phyloP scores from a whole-genome alignment of 2,797 vertebrate species.

The Trichosurus vulpecula region DNA sequence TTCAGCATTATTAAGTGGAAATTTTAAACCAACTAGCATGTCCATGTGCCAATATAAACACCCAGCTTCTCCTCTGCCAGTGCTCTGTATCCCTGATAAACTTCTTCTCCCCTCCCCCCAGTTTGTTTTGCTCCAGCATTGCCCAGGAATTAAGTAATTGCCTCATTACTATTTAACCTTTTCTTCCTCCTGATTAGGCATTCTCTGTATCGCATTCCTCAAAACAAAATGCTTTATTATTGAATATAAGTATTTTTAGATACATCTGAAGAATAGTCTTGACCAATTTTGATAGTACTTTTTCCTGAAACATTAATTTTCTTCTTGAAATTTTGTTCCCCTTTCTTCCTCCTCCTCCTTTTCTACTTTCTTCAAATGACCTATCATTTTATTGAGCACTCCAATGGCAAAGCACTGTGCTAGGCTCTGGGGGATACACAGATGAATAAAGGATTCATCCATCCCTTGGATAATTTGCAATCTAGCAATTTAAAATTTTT shows the following conservation, averaged over 20 bases:
- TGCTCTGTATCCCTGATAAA: background rate
- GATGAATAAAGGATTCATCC: background rate
- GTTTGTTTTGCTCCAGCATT: background rate
- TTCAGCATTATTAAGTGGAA: conserved; percentile 10
- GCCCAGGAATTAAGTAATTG: background rate
- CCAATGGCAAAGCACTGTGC: background rate
- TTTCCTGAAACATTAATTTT: background rate
- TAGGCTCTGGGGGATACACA: background rate
- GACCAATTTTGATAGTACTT: background rate
- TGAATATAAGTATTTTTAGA: conserved; percentile 2
- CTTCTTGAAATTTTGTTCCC: background rate
- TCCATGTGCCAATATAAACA: conserved; percentile 20
- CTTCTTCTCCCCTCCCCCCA: background rate
- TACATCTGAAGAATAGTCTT: background rate
- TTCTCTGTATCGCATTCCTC: background rate
- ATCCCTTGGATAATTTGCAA: background rate
- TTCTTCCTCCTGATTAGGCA: background rate
- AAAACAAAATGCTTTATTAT: background rate
- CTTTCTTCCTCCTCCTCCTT: background rate
- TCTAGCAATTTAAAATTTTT: background rate
- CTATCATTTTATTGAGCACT: background rate
- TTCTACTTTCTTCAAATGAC: background rate
- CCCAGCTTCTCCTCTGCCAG: background rate
- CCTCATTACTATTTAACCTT: background rate
- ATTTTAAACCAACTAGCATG: background rate